Evolutionary conservation across 1,140 invertebrate genomes (phyloP).

Genomic region (Steinernema feltiae): DNA sequence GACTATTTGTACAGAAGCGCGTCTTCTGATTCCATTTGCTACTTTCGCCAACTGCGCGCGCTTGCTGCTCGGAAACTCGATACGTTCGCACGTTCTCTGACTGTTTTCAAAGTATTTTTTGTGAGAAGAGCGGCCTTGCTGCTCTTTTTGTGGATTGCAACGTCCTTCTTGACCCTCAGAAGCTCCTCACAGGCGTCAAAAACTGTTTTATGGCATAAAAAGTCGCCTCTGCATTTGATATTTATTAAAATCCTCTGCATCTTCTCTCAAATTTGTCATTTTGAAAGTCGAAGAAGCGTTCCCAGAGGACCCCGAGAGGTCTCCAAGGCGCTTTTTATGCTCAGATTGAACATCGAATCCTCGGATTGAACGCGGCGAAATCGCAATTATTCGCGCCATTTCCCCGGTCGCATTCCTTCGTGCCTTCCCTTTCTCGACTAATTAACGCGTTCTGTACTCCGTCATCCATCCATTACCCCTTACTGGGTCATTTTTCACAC

Average conservation of each 20-base stretch:
- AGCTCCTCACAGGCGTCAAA: too few species aligned
- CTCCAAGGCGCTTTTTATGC: not conserved
- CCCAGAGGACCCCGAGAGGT: not conserved
- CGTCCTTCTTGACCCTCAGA: not conserved
- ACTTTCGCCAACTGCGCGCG: too few species aligned
- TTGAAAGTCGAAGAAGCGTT: not conserved
- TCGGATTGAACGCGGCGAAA: too few species aligned
- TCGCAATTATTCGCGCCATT: too few species aligned
- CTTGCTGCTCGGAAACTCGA: not conserved
- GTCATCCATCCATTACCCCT: conserved; percentile 7
- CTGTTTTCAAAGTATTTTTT: too few species aligned
- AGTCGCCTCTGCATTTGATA: too few species aligned
- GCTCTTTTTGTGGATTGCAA: too few species aligned
- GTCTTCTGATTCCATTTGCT: not conserved
- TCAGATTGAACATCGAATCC: not conserved
- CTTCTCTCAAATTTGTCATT: not conserved
- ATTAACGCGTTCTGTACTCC: not conserved
- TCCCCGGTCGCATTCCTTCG: not conserved
- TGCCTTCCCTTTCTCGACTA: not conserved
- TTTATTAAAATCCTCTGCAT: too few species aligned
- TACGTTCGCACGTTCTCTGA: not conserved
- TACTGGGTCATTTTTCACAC: not conserved
- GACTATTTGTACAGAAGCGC: conserved; percentile 1
- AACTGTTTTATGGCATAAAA: too few species aligned
- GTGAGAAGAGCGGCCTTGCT: too few species aligned